Evolutionary conservation across 2,113 vertebrate genomes (phyloP).

Genomic region (Heliornis fulica): DNA sequence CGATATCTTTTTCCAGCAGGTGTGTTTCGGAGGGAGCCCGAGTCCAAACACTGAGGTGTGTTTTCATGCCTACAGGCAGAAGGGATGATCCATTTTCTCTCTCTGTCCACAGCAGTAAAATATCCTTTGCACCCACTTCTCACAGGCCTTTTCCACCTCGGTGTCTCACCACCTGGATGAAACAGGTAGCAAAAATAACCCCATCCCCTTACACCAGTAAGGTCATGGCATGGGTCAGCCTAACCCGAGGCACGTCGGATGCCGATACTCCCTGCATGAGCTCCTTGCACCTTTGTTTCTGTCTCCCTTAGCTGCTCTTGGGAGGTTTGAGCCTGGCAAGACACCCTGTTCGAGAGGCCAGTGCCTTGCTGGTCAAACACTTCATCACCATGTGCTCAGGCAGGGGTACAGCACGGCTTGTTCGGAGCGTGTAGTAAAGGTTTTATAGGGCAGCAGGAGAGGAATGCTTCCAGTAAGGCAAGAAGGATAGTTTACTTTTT

Average conservation of each 20-base stretch:
- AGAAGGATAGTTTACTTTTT: conserved; percentile 3
- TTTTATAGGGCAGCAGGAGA: background rate
- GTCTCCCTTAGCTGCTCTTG: background rate
- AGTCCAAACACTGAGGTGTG: background rate
- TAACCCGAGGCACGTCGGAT: accelerated
- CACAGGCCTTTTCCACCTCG: no score
- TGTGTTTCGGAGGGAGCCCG: background rate
- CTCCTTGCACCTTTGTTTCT: background rate
- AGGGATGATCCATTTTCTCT: background rate
- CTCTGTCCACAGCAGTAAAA: background rate
- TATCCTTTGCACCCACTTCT: background rate
- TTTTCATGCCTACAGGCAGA: background rate
- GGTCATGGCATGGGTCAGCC: accelerated
- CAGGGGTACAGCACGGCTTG: background rate
- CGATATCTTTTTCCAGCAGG: background rate
- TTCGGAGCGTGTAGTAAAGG: background rate
- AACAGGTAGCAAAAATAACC: background rate
- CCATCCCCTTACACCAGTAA: background rate
- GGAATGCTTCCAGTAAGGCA: conserved; percentile 44
- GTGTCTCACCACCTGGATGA: no score
- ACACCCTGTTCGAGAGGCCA: background rate
- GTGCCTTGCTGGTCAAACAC: background rate
- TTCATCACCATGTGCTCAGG: background rate
- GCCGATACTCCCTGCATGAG: accelerated
- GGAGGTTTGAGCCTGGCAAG: background rate